Percentiles rank a stretch among this genome's conserved stretches.
Conservation (phyloP, 2,888 invertebrate genomes). For the Ophioninae sp. region DNA sequence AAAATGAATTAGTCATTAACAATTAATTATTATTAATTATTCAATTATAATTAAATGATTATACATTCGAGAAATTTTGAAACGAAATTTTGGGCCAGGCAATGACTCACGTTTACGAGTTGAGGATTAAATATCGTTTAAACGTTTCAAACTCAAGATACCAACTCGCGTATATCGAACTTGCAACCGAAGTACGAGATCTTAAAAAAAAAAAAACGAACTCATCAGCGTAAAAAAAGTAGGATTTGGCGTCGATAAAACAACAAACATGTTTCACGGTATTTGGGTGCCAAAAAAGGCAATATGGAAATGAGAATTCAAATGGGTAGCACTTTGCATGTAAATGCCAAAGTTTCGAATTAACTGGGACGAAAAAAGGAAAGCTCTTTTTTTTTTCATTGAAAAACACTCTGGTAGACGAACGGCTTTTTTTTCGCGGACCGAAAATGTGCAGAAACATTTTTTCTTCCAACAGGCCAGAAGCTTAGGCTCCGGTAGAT, state of each 20-base stretch:
- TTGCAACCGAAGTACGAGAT: not conserved
- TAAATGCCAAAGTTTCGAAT: not conserved
- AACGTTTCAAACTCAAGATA: constrained; percentile 1
- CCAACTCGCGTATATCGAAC: not conserved
- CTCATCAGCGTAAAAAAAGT: constrained; percentile 3
- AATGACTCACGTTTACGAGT: not conserved
- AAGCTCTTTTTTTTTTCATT: not conserved
- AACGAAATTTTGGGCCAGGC: no score
- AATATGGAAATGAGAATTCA: not conserved
- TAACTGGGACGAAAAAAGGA: not conserved
- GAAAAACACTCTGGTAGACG: not conserved
- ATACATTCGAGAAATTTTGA: no score
- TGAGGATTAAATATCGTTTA: constrained; percentile 3
- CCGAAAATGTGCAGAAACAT: not conserved
- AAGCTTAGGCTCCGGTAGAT: not conserved
- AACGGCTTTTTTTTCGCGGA: not conserved
- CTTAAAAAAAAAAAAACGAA: not conserved
- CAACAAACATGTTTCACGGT: not conserved
- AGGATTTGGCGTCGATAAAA: not conserved
- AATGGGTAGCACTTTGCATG: not conserved
- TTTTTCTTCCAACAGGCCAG: not conserved
- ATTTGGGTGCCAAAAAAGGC: not conserved
- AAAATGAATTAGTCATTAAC: no score
- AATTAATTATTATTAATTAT: no score
- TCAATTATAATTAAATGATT: no score